Conservation (phyloP, 2,113 vertebrate genomes). For the Chaenogobius annularis region DNA sequence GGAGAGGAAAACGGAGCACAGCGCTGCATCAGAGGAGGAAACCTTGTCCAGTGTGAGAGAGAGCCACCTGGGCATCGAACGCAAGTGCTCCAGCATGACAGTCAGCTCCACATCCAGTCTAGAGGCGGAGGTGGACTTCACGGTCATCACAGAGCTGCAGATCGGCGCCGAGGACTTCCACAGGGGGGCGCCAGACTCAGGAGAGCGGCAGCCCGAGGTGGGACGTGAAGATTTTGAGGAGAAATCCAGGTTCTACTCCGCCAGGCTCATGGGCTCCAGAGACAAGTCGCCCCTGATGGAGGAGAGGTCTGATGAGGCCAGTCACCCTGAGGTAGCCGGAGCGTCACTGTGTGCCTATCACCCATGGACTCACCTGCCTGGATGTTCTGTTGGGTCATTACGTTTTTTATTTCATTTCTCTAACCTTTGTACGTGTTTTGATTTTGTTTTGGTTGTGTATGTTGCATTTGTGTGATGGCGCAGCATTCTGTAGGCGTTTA, state of each 20-base stretch:
- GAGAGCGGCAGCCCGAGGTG: slow-evolving; percentile 80
- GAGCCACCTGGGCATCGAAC: slow-evolving; percentile 89
- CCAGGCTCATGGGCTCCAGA: slow-evolving; percentile 64
- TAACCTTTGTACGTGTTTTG: not conserved
- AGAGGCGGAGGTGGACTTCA: slow-evolving; percentile 95
- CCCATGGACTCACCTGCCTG: slow-evolving; percentile 42
- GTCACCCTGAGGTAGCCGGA: slow-evolving; percentile 70
- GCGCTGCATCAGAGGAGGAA: slow-evolving; percentile 80
- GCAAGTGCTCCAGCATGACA: slow-evolving; percentile 95
- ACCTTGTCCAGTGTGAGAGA: slow-evolving; percentile 84
- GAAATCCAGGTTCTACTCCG: slow-evolving; percentile 73
- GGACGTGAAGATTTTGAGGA: slow-evolving; percentile 83
- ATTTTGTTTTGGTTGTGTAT: not conserved
- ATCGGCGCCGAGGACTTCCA: slow-evolving; percentile 86
- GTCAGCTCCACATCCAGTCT: slow-evolving; percentile 96
- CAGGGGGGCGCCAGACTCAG: slow-evolving; percentile 80
- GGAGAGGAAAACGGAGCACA: slow-evolving; percentile 62
- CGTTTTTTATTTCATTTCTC: not conserved
- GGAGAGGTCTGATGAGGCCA: slow-evolving; percentile 57
- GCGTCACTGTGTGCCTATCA: slow-evolving; percentile 20
- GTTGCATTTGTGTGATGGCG: not conserved
- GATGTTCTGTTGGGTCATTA: slow-evolving; percentile 18
- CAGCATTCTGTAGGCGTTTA: too few relatives aligned
- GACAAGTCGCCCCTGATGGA: slow-evolving; percentile 73
- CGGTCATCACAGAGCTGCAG: slow-evolving; percentile 87